Base-by-base conservation (phyloP, 2,797 vertebrate genomes). In the Lithobates sylvaticus region DNA sequence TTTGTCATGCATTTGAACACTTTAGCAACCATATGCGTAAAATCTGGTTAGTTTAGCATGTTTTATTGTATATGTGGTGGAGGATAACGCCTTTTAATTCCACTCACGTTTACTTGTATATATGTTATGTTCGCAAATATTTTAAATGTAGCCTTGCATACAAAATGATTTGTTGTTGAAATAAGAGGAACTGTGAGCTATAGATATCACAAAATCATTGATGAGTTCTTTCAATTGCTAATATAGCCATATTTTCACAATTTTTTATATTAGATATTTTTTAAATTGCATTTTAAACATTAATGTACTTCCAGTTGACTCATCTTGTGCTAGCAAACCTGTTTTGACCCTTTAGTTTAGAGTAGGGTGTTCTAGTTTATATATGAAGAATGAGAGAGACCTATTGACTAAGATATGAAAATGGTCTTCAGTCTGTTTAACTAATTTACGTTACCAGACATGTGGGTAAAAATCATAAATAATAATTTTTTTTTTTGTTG, bases 101-200 rank as follows among this genome's bases (percentile, higher is more conserved):
- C 71, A 86, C 78, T 71, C 15, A 79, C 70, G 10, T 81, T 50
- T 68, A n/a, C 42, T 79, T 86, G 61, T 74, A 21, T 47, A 73
- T 47, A 76, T 86, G 50, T 75, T 50, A 67, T 50, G 12, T 68
- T 80, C 18, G 42, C 23, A 44, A 44, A 76, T 86, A 61, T 58
- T 85, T 72, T 85, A 34, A 65, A 69, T 83, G 32, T 69, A 76
- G 29, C 58, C 58, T 36, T 78, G 54, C 65, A 77, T 70, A 69
- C 6, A 54, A 84, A 5, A 68, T 47, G 44, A 13, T 50, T 75
- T 72, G 23, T 29, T 29, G 26, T 29, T 50, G 21, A 76, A 26
- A 74, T 84, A 58, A 74, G 70, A 75, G 71, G 61, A 81, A 77
- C 44, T 84, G 81, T 84, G 86, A 84, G 70, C 80, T 61, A 64